Percentiles rank a stretch among this genome's conserved stretches.
Evolutionary conservation across 2,888 invertebrate genomes (phyloP).

Genomic region (Leucoptera coffeella): DNA sequence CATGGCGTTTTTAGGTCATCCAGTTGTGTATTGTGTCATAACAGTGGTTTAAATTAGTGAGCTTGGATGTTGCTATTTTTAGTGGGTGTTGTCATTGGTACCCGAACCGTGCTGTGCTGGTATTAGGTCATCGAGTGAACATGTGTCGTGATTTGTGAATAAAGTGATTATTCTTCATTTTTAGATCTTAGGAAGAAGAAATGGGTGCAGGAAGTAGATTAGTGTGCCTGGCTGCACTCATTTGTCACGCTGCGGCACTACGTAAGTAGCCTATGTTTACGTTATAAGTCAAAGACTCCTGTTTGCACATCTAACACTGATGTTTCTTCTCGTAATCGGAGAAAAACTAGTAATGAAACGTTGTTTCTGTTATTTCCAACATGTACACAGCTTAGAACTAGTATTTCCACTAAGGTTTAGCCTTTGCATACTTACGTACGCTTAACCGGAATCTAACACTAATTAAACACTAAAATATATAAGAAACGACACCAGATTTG

Average conservation of each 20-base stretch:
- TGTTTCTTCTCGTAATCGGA: too few species aligned
- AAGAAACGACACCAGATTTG: too few species aligned
- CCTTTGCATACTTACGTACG: too few species aligned
- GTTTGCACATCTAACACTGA: too few species aligned
- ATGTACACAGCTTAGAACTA: too few species aligned
- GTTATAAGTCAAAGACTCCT: too few species aligned
- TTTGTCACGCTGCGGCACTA: slow-evolving; percentile 29
- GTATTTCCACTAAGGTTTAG: too few species aligned
- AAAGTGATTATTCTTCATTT: slow-evolving; percentile 33
- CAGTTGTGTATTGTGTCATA: slow-evolving; percentile 19
- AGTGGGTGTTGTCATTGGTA: slow-evolving; percentile 53
- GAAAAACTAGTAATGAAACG: too few species aligned
- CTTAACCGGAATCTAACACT: too few species aligned
- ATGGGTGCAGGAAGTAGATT: slow-evolving; percentile 33
- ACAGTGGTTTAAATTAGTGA: slow-evolving; percentile 18
- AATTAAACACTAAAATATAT: too few species aligned
- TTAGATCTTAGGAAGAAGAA: slow-evolving; percentile 33
- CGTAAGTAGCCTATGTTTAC: slow-evolving; percentile 21
- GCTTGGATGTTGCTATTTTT: slow-evolving; percentile 53
- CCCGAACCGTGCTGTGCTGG: slow-evolving; percentile 26
- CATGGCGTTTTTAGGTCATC: slow-evolving; percentile 9
- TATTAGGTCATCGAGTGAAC: slow-evolving; percentile 49
- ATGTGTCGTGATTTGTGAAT: slow-evolving; percentile 38
- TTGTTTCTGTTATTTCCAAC: too few species aligned
- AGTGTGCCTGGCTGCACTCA: slow-evolving; percentile 27